A percentile compares a stretch with the other conserved stretches of the same genome.
These are phyloP conservation scores for Lota lota DNA, from an alignment of 2,113 vertebrate genomes.

Conservation along the genomic window DNA sequence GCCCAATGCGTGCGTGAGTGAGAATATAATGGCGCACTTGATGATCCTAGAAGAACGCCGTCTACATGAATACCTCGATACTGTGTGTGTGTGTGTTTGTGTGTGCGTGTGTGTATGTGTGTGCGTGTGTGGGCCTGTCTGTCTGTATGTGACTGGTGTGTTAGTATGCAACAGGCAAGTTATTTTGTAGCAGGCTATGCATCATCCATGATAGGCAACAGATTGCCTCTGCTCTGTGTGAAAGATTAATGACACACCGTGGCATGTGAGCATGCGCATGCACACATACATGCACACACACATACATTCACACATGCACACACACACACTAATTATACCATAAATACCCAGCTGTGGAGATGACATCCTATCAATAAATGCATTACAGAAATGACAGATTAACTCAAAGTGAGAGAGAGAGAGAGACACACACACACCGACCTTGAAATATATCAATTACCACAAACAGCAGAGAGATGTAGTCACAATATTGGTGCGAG, in stretches of 20 bases:
- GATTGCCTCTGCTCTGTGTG: conserved; percentile 63
- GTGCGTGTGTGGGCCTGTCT: neutral
- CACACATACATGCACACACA: neutral
- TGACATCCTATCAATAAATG: neutral
- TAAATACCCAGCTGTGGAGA: neutral
- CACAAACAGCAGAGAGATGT: too few species aligned
- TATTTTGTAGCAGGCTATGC: conserved; percentile 56
- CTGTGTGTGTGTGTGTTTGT: conserved; percentile 6
- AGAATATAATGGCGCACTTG: too few species aligned
- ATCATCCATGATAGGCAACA: conserved; percentile 71
- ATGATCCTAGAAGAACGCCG: too few species aligned
- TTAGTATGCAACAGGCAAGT: conserved; percentile 66
- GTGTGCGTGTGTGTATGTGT: conserved; percentile 8
- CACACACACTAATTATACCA: too few species aligned
- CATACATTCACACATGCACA: conserved; percentile 2
- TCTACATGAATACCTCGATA: neutral
- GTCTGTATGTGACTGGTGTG: conserved; percentile 7
- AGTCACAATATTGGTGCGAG: too few species aligned
- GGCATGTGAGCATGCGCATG: neutral
- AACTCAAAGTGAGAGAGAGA: neutral
- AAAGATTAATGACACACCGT: conserved; percentile 67
- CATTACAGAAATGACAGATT: neutral
- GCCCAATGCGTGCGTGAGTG: too few species aligned
- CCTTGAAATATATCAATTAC: too few species aligned
- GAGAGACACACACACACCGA: too few species aligned